Evolutionary conservation across 2,797 vertebrate genomes (phyloP), one percentile per base, ranked within the genome.

Genomic region (Xiphorhynchus erythropygius): DNA sequence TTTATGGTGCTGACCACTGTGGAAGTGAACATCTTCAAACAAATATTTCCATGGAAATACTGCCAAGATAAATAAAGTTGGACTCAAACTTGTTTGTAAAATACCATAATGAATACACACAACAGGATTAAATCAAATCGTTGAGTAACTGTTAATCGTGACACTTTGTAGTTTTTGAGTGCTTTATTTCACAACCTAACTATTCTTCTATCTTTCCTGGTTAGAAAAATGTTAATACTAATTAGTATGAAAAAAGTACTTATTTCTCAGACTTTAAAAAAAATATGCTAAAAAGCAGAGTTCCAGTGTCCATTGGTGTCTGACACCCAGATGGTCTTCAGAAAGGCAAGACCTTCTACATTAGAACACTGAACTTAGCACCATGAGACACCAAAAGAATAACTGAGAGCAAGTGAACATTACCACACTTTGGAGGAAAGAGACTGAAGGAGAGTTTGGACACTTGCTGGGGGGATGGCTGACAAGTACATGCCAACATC

Each of bases 41-140:
- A 92, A 87, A 42, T 84, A 39, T 41, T 76, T 90, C 23, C 23
- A 50, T 1, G 80, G 41, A 83, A 75, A 30, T 60, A 53, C 18
- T 37, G 32, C 87, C 87, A 78, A 3, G n/a, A 18, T 69, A 75
- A 91, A 88, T 94, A 91, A 94, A 95, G 44, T 57, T 84, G 52
- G 46, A 64, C 37, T 81, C 27, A 50, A 55, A 44, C 13, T 64
- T 87, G 18, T 13, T 71, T 75, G 42, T 64, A 73, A 95, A 90
- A 76, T 75, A 47, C 24, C n/a, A 22, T 62, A 37, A 37, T 75
- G 30, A 84, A 33, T 63, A 33, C 1, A 4, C 13, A 2, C 64
- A 62, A 59, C 5, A 30, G 42, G 30, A 62, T 59, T 30, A 35
- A 80, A 22, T 57, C 41, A 85, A 90, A 64, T 90, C n/a, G 46